A percentile compares a stretch with the other conserved stretches of the same genome.
phyloP scores from a whole-genome alignment of 2,888 invertebrate genomes.

The Callinectes sapidus region DNA sequence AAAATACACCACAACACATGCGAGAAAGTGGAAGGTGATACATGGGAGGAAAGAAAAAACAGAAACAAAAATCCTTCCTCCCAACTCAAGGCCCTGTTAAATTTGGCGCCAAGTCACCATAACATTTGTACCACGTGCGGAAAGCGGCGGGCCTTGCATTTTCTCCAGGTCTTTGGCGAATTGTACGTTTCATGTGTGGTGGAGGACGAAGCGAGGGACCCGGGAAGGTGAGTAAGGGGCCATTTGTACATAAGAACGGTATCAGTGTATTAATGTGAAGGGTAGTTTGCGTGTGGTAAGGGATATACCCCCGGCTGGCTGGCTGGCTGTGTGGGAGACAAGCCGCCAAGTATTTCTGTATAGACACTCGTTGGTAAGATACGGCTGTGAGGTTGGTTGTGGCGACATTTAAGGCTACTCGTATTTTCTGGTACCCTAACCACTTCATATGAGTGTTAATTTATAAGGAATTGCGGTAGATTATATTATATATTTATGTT shows the following conservation, averaged over 20 bases:
- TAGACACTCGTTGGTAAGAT: background rate
- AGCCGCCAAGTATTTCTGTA: background rate
- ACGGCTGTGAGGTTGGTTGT: background rate
- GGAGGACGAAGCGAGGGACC: background rate
- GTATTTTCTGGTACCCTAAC: background rate
- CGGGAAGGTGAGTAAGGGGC: background rate
- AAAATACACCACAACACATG: too few relatives aligned
- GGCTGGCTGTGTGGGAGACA: conserved; percentile 1
- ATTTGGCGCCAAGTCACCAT: background rate
- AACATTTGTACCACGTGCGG: conserved; percentile 2
- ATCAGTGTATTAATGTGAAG: background rate
- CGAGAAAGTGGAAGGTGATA: too few relatives aligned
- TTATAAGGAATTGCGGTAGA: background rate
- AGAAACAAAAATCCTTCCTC: too few relatives aligned
- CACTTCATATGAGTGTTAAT: background rate
- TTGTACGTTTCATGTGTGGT: conserved; percentile 17
- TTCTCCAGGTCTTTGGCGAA: background rate
- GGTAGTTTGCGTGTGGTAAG: background rate
- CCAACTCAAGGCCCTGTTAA: background rate
- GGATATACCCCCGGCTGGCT: background rate
- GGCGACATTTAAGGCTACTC: background rate
- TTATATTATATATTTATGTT: background rate
- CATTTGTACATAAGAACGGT: background rate
- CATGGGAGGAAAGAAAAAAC: too few relatives aligned
- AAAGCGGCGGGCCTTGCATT: background rate